Evolutionary conservation across 2,797 vertebrate genomes (phyloP), one percentile per base, ranked within the genome.

Genomic region (Taeniopygia guttata): DNA sequence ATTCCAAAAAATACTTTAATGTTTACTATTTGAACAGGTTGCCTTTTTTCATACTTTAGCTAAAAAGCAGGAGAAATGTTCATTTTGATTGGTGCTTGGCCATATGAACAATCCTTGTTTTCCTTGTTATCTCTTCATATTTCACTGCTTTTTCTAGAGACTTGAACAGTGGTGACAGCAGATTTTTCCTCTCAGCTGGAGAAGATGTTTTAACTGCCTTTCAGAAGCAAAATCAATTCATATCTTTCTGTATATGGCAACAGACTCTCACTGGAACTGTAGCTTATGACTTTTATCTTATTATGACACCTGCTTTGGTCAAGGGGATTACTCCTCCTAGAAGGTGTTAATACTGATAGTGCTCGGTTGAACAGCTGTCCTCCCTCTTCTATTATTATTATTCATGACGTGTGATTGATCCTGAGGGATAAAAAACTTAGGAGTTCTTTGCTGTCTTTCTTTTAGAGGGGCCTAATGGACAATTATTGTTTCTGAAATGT

Each of bases 211-310:
- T 78, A 55, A 48, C 73, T 86, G 63, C 45, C 36, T 89, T 92
- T 78, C 69, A 84, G 63, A 85, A 88, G 34, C 3, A 0, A 91
- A 87, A 90, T 81, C 69, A 67, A 90, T 91, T 81, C 22, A 25
- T 79, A 87, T 67, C 34, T 94, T 91, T 72, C 62, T 30, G n/a
- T 70, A 72, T 88, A 14, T 20, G 34, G 89, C 73, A 94, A 72
- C 73, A 91, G 69, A 78, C n/a, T 87, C 54, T 83, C 48, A 23
- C 51, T 67, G 76, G 66, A 94, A 32, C 82, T 86, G 63, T 14
- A 87, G 76, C 26, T 81, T 83, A 73, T 46, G 79, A 92, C 76
- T 96, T 95, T 86, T 92, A 92, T 91, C 93, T 92, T 86, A 55
- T 42, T 63, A 84, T 84, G 83, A 77, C 92, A 96, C 66, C 89